phyloP scores from a whole-genome alignment of 2,113 vertebrate species.

The Anser brachyrhynchus region DNA sequence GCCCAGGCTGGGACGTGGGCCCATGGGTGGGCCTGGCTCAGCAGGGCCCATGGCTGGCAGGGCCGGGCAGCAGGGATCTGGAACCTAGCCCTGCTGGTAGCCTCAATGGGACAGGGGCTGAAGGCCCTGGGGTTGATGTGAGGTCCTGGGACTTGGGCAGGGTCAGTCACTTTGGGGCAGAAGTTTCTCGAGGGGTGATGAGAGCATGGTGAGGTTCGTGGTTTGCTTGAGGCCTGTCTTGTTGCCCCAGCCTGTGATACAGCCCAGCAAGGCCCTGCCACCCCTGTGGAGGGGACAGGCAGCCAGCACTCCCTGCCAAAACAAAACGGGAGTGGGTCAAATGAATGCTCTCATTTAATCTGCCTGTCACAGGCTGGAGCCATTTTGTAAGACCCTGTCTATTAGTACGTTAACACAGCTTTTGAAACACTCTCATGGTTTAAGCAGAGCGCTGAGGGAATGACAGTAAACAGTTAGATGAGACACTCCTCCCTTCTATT shows the following conservation, averaged over 20 bases:
- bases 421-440: fast-evolving
- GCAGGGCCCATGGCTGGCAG: fast-evolving
- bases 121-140: fast-evolving
- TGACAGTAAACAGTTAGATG: not conserved
- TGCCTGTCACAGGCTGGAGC: not conserved
- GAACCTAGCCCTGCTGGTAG: not conserved
- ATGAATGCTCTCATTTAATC: not conserved
- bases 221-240: not conserved
- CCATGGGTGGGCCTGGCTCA: not conserved
- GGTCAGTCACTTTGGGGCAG: not conserved
- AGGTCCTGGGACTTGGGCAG: fast-evolving
- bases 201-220: not conserved
- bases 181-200: not conserved
- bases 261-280: fast-evolving
- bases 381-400: not conserved
- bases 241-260: too few species aligned
- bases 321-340: fast-evolving
- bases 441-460: not conserved
- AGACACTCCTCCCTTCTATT: not conserved
- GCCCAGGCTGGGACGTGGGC: not conserved
- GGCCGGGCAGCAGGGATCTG: not conserved
- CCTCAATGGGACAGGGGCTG: not conserved
- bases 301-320: fast-evolving
- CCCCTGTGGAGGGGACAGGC: not conserved
- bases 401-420: not conserved